These are phyloP conservation scores for Leucopsar rothschildi DNA, from an alignment of 2,113 vertebrate genomes.

Conservation along the genomic window DNA sequence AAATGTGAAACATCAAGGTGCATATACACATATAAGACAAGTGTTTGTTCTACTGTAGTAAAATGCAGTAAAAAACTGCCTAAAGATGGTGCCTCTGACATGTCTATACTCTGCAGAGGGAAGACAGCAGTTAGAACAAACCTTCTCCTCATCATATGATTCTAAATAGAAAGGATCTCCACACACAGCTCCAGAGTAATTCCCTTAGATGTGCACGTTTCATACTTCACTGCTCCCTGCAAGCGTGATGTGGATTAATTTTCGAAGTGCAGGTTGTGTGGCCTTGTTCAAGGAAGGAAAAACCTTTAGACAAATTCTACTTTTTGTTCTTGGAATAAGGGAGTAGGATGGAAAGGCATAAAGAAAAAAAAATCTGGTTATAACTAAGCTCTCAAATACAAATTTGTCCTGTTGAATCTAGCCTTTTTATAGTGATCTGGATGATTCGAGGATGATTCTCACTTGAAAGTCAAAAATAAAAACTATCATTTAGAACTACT, in stretches of 20 bases:
- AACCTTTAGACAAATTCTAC: neutral
- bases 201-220: neutral
- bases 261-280: neutral
- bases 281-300: neutral
- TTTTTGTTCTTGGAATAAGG: neutral
- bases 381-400: neutral
- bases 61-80: neutral
- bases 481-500: neutral
- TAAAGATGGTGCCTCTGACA: neutral
- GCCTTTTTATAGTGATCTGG: neutral
- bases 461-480: neutral
- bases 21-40: neutral
- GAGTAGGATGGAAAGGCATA: neutral
- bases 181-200: neutral
- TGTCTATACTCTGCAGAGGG: rapidly evolving
- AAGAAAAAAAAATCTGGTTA: neutral
- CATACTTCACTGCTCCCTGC: neutral
- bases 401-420: neutral
- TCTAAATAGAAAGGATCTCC: neutral
- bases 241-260: neutral
- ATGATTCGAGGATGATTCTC: neutral
- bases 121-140: neutral
- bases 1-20: neutral
- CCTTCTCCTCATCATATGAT: neutral
- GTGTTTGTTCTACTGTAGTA: neutral